Conservation (phyloP, 2,113 vertebrate species). For the Laticauda laticaudata region DNA sequence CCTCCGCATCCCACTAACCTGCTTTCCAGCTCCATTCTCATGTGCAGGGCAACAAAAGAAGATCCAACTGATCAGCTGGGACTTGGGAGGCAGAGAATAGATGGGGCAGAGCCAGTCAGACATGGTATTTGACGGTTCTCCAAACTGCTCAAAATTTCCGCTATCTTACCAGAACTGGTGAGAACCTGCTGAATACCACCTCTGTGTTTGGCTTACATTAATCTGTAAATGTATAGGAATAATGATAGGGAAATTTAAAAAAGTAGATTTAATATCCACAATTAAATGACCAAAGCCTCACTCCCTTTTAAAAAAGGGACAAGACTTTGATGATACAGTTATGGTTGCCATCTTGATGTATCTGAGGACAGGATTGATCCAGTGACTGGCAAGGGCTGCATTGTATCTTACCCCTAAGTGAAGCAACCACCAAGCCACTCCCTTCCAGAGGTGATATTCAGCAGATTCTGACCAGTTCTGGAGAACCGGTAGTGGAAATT, state of each 20-base stretch:
- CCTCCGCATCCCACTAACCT: too few relatives aligned
- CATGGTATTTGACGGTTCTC: too few relatives aligned
- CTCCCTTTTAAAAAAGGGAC: neutral
- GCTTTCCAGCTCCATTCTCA: too few relatives aligned
- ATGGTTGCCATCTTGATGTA: neutral
- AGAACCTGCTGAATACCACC: too few relatives aligned
- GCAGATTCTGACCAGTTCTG: too few relatives aligned
- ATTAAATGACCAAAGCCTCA: neutral
- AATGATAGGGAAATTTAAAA: neutral
- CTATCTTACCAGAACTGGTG: too few relatives aligned
- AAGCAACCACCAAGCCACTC: neutral
- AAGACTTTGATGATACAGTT: neutral
- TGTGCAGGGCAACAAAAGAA: too few relatives aligned
- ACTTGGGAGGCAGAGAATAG: too few relatives aligned
- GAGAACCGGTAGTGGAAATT: too few relatives aligned
- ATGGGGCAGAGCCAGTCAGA: too few relatives aligned
- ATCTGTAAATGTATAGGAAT: neutral
- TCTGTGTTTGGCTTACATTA: neutral
- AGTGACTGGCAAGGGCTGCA: neutral
- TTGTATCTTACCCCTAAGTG: neutral
- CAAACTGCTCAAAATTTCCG: too few relatives aligned
- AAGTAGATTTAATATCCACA: neutral
- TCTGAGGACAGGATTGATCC: neutral
- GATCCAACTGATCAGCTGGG: too few relatives aligned
- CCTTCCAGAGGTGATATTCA: neutral